phyloP scores from a whole-genome alignment of 2,113 vertebrate genomes.

The Bolborhynchus lineola region DNA sequence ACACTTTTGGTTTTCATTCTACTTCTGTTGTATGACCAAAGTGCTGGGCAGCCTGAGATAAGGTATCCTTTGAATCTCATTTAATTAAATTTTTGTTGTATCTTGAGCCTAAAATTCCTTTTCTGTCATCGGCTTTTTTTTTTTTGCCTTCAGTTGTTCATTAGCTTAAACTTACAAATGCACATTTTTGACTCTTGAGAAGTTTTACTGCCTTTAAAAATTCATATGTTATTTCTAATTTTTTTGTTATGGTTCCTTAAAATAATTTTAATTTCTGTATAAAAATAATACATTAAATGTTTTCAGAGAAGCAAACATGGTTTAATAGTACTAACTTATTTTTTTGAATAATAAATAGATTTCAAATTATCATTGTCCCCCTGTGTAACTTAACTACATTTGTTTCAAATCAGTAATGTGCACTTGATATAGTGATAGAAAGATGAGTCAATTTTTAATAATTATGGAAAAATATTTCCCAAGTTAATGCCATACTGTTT shows the following conservation, averaged over 20 bases:
- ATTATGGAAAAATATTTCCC: not conserved
- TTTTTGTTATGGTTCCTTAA: not conserved
- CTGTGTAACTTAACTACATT: not conserved
- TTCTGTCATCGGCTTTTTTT: not conserved
- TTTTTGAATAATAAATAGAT: not conserved
- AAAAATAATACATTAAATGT: not conserved
- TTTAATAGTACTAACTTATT: not conserved
- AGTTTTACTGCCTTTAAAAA: not conserved
- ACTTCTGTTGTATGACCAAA: not conserved
- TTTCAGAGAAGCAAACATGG: not conserved
- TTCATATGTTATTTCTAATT: not conserved
- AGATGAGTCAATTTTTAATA: not conserved
- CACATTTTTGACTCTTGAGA: rapidly evolving
- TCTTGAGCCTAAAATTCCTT: not conserved
- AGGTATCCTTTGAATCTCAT: not conserved
- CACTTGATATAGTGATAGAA: not conserved
- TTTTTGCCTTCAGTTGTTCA: not conserved
- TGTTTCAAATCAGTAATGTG: not conserved
- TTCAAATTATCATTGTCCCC: not conserved
- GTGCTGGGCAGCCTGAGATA: not conserved
- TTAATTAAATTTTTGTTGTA: not conserved
- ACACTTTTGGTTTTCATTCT: not conserved
- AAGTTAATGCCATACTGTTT: not conserved
- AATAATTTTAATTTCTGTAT: not conserved
- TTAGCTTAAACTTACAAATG: not conserved